Evolutionary conservation across 2,888 invertebrate genomes (phyloP), one percentile per base, ranked within the genome.

Genomic region (Eretmocerus hayati): DNA sequence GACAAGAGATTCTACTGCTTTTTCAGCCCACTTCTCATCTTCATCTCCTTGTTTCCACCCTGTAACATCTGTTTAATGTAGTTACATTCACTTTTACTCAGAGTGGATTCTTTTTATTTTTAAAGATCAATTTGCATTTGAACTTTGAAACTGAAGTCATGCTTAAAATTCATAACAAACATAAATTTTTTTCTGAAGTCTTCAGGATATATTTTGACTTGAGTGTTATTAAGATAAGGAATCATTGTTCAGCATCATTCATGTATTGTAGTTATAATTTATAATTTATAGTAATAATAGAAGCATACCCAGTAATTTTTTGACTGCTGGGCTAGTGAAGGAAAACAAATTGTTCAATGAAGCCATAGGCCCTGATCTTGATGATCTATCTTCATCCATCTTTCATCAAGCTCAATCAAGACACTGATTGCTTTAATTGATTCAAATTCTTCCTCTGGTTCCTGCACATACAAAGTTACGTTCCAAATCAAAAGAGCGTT

Each of bases 1-100:
- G 35, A 96, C 95, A 36, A 97, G 75, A 53, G 93, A 92, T 69
- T 96, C 96, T 0, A 97, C 94, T 0, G 96, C 96, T 66, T 95
- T 95, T 71, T 96, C 94, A 32, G 94, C 94, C 94, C 94, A 95
- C 78, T 93, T 94, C 57, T 80, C 79, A 59, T 80, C 79, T 56
- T 79, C 80, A 58, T 79, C 79, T 8, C 79, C 79, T 55, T 80
- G 80, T 61, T 80, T 80, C 79, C 80, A 80, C 5, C 79, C 78
- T 49, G 18, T 0, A 46, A 53, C n/a, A n/a, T n/a, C n/a, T n/a
- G n/a, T n/a, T n/a, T n/a, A 46, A 16, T 30, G 21, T 15, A 22
- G 11, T 26, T 26, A 26, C 26, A 26, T 26, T 26, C 26, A 33
- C 18, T 39, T n/a, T n/a, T n/a, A n/a, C n/a, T n/a, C n/a, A n/a